These are phyloP conservation scores for Labeo rohita DNA, from an alignment of 2,113 vertebrate species.

Conservation along the genomic window DNA sequence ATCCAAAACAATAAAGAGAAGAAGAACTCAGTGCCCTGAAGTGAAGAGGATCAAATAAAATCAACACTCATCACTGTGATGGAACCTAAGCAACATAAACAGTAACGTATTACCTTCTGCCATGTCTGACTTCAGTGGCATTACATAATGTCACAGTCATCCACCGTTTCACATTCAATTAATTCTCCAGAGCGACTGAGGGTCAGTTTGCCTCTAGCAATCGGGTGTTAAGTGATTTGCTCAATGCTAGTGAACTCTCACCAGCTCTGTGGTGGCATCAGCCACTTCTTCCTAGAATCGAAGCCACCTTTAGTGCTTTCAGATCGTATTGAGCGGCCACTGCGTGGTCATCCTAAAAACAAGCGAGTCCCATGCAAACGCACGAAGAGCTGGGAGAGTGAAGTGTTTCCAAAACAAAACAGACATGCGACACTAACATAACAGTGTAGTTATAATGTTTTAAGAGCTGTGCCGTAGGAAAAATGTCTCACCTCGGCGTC, in stretches of 20 bases:
- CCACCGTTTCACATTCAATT: slow-evolving; percentile 29
- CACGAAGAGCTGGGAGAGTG: slow-evolving; percentile 14
- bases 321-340: neutral
- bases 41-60: slow-evolving; percentile 49
- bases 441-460: slow-evolving; percentile 53
- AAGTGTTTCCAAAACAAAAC: slow-evolving; percentile 46
- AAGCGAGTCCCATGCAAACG: neutral
- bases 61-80: slow-evolving; percentile 31
- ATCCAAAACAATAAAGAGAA: slow-evolving; percentile 56
- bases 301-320: neutral
- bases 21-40: slow-evolving; percentile 19
- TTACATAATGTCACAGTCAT: slow-evolving; percentile 34
- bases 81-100: slow-evolving; percentile 15
- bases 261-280: neutral
- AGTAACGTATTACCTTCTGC: slow-evolving; percentile 14
- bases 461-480: slow-evolving; percentile 50
- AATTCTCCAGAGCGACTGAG: slow-evolving; percentile 20
- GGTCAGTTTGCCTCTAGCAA: slow-evolving; percentile 6
- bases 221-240: slow-evolving; percentile 12
- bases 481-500: slow-evolving; percentile 52
- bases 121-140: slow-evolving; percentile 19
- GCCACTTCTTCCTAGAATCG: neutral
- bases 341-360: neutral
- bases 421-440: slow-evolving; percentile 52
- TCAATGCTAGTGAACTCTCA: slow-evolving; percentile 6